A percentile compares a stretch with the other conserved stretches of the same genome.
phyloP scores from a whole-genome alignment of 2,113 vertebrate species.

The Elephas maximus region DNA sequence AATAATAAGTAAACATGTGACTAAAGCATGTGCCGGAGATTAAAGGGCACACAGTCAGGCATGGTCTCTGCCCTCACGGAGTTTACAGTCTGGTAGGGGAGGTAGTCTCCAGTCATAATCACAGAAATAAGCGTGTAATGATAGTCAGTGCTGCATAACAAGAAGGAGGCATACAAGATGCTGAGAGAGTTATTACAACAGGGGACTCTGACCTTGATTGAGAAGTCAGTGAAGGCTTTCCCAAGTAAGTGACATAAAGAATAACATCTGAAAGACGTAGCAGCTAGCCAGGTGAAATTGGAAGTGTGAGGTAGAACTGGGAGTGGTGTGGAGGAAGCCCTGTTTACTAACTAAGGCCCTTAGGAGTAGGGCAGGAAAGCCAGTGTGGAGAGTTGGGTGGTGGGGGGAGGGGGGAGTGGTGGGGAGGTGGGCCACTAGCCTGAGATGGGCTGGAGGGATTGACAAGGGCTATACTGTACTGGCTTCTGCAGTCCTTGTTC shows the following conservation, averaged over 20 bases:
- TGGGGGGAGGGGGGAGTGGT: no score
- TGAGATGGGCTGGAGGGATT: accelerated
- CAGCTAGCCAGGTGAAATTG: not conserved
- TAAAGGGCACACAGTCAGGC: not conserved
- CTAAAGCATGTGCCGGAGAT: not conserved
- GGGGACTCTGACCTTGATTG: not conserved
- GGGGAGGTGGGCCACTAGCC: not conserved
- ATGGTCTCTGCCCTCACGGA: not conserved
- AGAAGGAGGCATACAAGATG: not conserved
- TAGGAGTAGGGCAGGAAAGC: not conserved
- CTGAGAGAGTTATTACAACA: not conserved
- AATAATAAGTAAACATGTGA: not conserved
- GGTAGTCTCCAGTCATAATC: not conserved
- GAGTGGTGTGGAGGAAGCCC: not conserved
- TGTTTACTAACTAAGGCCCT: not conserved
- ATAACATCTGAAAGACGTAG: not conserved
- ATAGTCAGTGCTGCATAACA: no score
- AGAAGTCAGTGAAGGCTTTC: not conserved
- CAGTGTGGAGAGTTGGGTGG: not conserved
- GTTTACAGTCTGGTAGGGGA: not conserved
- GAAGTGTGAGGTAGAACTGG: not conserved
- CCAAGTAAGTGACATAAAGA: not conserved
- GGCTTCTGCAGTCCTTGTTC: not conserved
- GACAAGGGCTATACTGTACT: not conserved
- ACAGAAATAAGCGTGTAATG: accelerated